Evolutionary conservation across 2,797 vertebrate species (phyloP), one percentile per base, ranked within the genome.

Genomic region (Myotis pilosus): DNA sequence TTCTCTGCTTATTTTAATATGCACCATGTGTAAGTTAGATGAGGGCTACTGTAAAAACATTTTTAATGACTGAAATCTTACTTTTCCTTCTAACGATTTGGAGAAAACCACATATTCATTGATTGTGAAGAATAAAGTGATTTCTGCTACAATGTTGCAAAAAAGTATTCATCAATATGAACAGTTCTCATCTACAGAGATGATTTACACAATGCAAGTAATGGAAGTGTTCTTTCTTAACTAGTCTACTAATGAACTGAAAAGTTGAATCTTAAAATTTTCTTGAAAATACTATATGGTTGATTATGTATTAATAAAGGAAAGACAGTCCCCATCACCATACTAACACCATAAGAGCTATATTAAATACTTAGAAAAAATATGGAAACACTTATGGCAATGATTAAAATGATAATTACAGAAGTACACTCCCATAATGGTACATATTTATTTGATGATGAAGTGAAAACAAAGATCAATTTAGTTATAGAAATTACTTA

Each of bases 1-100:
- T 91, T 97, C 97, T 98, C 97, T 98, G 97, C 98, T 98, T 97
- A 97, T 97, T 98, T 97, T 98, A 98, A 98, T 98, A 98, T 98
- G 98, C 98, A 99, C 98, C 98, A 98, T 96, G 97, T 98, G 98
- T 96, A 97, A 98, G 97, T 98, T 97, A 97, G 96, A 98, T 97
- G 97, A 98, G 97, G 98, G 97, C 97, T 98, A 98, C 97, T 97
- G 97, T 98, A 98, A 98, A 98, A 98, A 98, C 97, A 98, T 98
- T 97, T 97, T 97, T 97, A 97, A 96, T 97, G 97, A 98, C 96
- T 96, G 95, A 97, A 98, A 96, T 98, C 97, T 98, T 96, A 98
- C 97, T 96, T 97, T 97, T 97, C 97, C 96, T 97, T 98, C 97
- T 98, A 98, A 98, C 57, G 97, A 97, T 98, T 96, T 97, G 97